Base-by-base conservation (phyloP, 2,888 invertebrate genomes). In the Macropis europaea region DNA sequence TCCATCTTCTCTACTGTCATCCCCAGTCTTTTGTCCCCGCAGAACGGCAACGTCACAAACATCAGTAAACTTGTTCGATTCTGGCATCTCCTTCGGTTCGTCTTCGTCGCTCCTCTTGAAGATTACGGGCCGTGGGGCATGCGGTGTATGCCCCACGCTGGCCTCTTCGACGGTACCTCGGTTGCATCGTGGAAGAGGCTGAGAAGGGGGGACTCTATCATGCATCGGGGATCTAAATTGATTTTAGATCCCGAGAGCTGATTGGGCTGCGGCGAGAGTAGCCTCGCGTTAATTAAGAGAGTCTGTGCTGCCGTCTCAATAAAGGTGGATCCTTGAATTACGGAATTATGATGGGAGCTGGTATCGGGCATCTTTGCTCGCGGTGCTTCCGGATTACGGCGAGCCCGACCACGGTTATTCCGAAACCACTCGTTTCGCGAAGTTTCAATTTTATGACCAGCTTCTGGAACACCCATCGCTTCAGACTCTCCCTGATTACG, bases 271-370 rank as follows among this genome's bases (percentile, higher is more conserved):
- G 76, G 78, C 76, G 82, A 83, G 84, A 81, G 83, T 77, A 81
- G 83, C 81, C 63, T 74, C 73, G 81, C 81, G 84, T 82, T 86
- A 86, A 86, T 86, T 86, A 85, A 86, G 86, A 86, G 84, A 82
- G 79, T 78, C 79, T 67, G 77, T 73, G 76, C 74, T 76, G 73
- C 79, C 74, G 79, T 83, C 85, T 86, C 84, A 84, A 86, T 85
- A 86, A 78, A 80, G 63, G 76, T 72, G 79, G 76, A 76, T 80
- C 77, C 71, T 66, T 53, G 73, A 62, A 74, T 81, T 76, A 80
- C 69, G 75, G 61, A 80, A 77, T 77, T 80, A 80, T 69, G 76
- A 79, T 59, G 54, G 48, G 53, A 53, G 59, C 52, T 28, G 60
- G 34, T 62, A 57, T 68, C 45, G 13, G 32, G 28, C 43, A 43